These are phyloP conservation scores for Platycheirus rosarum DNA, from an alignment of 2,888 invertebrate species.

Conservation along the genomic window DNA sequence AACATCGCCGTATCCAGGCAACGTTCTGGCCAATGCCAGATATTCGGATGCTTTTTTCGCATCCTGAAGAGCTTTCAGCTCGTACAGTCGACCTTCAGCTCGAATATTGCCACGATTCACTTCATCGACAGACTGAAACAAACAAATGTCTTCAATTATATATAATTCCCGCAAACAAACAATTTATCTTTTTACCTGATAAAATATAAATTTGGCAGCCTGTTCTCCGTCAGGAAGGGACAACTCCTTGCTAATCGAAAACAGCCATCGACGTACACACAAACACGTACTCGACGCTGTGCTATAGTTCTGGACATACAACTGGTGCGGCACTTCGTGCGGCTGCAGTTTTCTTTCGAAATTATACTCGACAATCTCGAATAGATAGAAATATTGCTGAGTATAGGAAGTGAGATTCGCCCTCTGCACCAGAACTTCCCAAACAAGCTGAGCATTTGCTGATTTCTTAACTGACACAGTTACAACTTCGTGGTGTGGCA, in stretches of 20 bases:
- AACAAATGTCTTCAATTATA: background rate
- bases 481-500: constrained; percentile 95
- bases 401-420: constrained; percentile 91
- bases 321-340: constrained; percentile 97
- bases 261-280: constrained; percentile 93
- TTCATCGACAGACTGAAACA: constrained; percentile 91
- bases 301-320: constrained; percentile 99
- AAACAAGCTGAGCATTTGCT: constrained; percentile 95
- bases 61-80: constrained; percentile 97
- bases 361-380: constrained; percentile 98
- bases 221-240: constrained; percentile 87
- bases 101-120: constrained; percentile 96
- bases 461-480: constrained; percentile 94
- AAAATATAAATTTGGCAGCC: constrained; percentile 93
- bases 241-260: constrained; percentile 88
- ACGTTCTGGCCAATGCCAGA: constrained; percentile 90
- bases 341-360: constrained; percentile 97
- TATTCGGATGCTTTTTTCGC: constrained; percentile 93
- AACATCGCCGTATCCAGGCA: constrained; percentile 96
- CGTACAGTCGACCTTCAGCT: constrained; percentile 95
- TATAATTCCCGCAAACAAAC: background rate
- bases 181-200: constrained; percentile 85
- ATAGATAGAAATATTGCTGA: constrained; percentile 96
- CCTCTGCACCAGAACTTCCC: constrained; percentile 92
- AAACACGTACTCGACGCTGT: constrained; percentile 98